These are phyloP conservation scores for Plecturocebus donacophilus DNA, from an alignment of 2,113 vertebrate species.

Conservation along the genomic window DNA sequence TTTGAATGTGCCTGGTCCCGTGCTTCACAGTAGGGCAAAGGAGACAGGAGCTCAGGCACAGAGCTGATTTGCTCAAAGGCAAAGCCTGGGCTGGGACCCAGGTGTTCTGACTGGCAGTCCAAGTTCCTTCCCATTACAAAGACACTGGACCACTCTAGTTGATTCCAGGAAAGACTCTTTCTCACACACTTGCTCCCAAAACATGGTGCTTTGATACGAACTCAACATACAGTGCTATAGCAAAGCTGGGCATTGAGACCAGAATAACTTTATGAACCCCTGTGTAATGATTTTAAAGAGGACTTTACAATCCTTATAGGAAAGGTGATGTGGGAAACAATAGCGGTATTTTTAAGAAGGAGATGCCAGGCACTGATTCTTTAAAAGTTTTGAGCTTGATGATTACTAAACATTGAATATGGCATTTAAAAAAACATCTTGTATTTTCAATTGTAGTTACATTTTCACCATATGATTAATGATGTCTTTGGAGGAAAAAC, in stretches of 20 bases:
- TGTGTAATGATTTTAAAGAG: background rate
- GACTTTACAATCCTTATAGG: background rate
- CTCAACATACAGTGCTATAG: rapidly evolving
- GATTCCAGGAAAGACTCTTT: background rate
- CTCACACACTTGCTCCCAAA: rapidly evolving
- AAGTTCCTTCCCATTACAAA: background rate
- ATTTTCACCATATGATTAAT: slow-evolving; percentile 56
- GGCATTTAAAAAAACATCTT: background rate
- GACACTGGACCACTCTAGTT: background rate
- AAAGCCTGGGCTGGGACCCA: background rate
- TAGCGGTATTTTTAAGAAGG: background rate
- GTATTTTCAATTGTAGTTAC: slow-evolving; percentile 72
- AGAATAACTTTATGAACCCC: background rate
- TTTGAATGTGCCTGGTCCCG: no score
- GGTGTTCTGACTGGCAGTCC: background rate
- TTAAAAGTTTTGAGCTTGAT: background rate
- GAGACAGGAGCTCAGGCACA: background rate
- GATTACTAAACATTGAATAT: rapidly evolving
- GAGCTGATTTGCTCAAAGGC: background rate
- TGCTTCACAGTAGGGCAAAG: background rate
- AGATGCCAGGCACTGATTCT: background rate
- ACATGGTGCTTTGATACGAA: rapidly evolving
- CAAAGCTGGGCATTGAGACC: background rate
- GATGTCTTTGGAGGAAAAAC: slow-evolving; percentile 73
- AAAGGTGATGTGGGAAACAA: background rate